Conservation (phyloP, 2,797 vertebrate species). For the Sardinella longiceps region DNA sequence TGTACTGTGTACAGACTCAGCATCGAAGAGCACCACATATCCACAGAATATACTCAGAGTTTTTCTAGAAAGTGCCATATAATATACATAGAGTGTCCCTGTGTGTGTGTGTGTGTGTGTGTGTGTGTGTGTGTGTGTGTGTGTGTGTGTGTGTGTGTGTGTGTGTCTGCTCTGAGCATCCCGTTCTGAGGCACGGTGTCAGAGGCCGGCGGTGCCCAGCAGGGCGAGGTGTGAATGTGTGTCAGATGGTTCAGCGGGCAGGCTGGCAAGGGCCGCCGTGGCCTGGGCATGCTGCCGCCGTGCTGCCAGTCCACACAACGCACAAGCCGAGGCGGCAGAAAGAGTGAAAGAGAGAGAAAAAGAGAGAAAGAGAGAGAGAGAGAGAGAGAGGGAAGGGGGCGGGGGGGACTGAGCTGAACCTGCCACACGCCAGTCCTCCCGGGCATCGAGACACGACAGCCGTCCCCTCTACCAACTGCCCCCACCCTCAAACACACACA, state of each 20-base stretch:
- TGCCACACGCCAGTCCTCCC: slow-evolving; percentile 56
- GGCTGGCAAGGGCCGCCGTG: slow-evolving; percentile 77
- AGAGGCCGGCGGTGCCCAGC: slow-evolving; percentile 54
- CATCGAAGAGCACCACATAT: too few species aligned
- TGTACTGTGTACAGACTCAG: neutral
- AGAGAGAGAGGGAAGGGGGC: neutral
- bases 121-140: neutral
- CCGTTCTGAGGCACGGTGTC: slow-evolving; percentile 62
- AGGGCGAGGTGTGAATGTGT: slow-evolving; percentile 95
- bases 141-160: slow-evolving; percentile 47
- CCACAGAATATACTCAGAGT: too few species aligned
- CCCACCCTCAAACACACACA: slow-evolving; percentile 29
- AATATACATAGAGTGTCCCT: neutral
- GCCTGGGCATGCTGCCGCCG: slow-evolving; percentile 73
- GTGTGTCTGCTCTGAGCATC: slow-evolving; percentile 69
- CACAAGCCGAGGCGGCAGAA: neutral
- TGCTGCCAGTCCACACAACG: slow-evolving; percentile 59
- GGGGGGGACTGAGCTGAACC: slow-evolving; percentile 66
- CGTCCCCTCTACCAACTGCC: slow-evolving; percentile 48
- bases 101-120: neutral
- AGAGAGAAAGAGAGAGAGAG: neutral
- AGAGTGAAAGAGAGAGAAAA: neutral
- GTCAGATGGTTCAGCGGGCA: slow-evolving; percentile 90
- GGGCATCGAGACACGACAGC: slow-evolving; percentile 52
- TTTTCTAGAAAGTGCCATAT: neutral